A percentile compares a stretch with the other conserved stretches of the same genome.
These are phyloP conservation scores for Drosophila quasianomalipes DNA, from an alignment of 2,888 invertebrate genomes.

Conservation along the genomic window DNA sequence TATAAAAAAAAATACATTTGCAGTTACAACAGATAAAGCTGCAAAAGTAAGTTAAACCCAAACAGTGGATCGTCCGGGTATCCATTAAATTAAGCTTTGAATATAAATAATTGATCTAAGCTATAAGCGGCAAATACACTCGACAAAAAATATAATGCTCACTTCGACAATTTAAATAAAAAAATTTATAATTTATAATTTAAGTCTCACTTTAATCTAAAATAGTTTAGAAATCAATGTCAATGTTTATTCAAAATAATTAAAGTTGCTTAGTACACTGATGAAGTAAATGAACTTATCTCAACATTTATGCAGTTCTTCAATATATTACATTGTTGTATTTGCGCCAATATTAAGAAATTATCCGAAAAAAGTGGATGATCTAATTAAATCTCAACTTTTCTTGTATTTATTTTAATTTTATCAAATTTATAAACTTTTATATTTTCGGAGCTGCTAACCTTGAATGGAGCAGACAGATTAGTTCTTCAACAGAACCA, in stretches of 20 bases:
- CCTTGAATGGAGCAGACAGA: not conserved
- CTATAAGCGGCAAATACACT: not conserved
- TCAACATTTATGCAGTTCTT: not conserved
- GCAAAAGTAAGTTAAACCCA: slow-evolving; percentile 21
- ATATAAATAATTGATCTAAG: slow-evolving; percentile 28
- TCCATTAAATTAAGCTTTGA: slow-evolving; percentile 16
- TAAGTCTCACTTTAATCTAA: not conserved
- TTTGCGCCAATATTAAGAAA: not conserved
- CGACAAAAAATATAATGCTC: not conserved
- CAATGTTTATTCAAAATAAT: rapidly evolving
- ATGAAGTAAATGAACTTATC: not conserved
- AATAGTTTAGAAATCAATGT: not conserved
- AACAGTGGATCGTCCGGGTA: slow-evolving; percentile 23
- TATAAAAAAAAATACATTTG: slow-evolving; percentile 14
- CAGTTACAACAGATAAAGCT: slow-evolving; percentile 5
- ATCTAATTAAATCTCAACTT: not conserved
- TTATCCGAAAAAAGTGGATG: not conserved
- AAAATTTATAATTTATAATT: not conserved
- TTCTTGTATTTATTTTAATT: not conserved
- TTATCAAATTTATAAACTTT: not conserved
- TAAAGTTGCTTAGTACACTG: not conserved
- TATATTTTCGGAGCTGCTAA: too few relatives aligned
- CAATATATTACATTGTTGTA: not conserved
- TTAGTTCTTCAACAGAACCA: not conserved
- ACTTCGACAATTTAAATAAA: too few relatives aligned